Base-by-base conservation (phyloP, 1,140 invertebrate genomes). In the Diploscapter pachys region DNA sequence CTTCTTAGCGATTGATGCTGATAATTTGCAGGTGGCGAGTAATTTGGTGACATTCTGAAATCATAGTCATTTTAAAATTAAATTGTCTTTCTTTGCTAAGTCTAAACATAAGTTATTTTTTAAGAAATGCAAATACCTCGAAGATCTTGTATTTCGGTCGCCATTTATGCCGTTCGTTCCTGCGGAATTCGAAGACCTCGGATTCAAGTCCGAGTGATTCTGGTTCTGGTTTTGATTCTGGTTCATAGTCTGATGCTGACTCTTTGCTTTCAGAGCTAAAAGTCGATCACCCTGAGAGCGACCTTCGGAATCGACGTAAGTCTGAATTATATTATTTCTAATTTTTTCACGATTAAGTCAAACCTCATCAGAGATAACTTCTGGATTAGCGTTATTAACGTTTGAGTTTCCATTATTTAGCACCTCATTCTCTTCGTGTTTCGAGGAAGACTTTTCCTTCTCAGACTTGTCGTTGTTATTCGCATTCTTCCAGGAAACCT, bases 221-320 rank as follows among this genome's bases (percentile, higher is more conserved):
- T 52, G n/a, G 9, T 56, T 3, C 68, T 4, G 52, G 11, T 13
- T 13, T 31, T 6, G 6, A 2, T 6, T 5, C 9, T 9, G 63
- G 51, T 11, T 9, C 66, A 55, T 50, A 6, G 2, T 4, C 31
- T 31, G 31, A 66, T 70, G 69, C 66, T 70, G 67, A 76, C 56
- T 49, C 11, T 57, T 56, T 8, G 77, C 78, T 54, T 79, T 79
- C 6, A 79, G 52, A 56, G 72, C 72, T 3, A 79, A 59, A 9
- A 79, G 77, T 4, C 78, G 78, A 61, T 79, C 78, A 1, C 78
- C 78, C 62, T 79, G 78, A 0, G 71, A 72, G 13, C 75, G 63
- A 0, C 78, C 78, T 53, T 79, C 56, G 4, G 69, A 72, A 52
- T 79, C 76, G 5, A 79, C 31, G 50, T 59, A 57, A 2, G 73